Evolutionary conservation across 2,797 vertebrate genomes (phyloP).

Genomic region (Cuniculus paca): DNA sequence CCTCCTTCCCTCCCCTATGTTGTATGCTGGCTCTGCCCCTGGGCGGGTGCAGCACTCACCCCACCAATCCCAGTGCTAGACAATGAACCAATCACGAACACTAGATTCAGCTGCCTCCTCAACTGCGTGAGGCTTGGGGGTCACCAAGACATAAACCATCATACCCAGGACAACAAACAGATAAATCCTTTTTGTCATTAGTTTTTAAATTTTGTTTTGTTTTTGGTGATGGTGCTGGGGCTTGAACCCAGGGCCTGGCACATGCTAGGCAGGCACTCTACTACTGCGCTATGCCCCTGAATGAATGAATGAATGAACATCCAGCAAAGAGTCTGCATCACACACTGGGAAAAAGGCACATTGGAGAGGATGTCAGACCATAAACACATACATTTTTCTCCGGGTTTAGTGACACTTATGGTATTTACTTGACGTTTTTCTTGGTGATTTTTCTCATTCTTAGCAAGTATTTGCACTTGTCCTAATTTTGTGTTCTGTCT

Average conservation of each 20-base stretch:
- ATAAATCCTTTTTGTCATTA: background rate
- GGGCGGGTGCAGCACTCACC: too few species aligned
- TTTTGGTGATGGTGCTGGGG: background rate
- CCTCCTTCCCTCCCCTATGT: too few species aligned
- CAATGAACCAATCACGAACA: too few species aligned
- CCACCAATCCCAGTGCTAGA: too few species aligned
- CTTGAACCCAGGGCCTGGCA: background rate
- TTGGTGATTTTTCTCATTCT: conserved; percentile 3
- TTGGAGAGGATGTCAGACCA: background rate
- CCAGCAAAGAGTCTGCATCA: background rate
- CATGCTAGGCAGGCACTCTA: background rate
- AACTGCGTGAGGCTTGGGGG: too few species aligned
- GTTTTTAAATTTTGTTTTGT: background rate
- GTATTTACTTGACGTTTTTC: background rate
- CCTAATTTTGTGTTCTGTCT: background rate
- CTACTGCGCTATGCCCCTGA: background rate
- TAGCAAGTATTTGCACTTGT: background rate
- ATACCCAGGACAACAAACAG: background rate
- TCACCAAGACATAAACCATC: too few species aligned
- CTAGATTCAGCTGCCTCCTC: too few species aligned
- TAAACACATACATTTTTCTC: background rate
- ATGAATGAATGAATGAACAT: background rate
- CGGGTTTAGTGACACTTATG: background rate
- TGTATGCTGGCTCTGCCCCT: too few species aligned
- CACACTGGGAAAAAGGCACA: background rate